Percentiles rank a stretch among this genome's conserved stretches.
These are phyloP conservation scores for Taenaris catops DNA, from an alignment of 2,888 invertebrate species.

Conservation along the genomic window DNA sequence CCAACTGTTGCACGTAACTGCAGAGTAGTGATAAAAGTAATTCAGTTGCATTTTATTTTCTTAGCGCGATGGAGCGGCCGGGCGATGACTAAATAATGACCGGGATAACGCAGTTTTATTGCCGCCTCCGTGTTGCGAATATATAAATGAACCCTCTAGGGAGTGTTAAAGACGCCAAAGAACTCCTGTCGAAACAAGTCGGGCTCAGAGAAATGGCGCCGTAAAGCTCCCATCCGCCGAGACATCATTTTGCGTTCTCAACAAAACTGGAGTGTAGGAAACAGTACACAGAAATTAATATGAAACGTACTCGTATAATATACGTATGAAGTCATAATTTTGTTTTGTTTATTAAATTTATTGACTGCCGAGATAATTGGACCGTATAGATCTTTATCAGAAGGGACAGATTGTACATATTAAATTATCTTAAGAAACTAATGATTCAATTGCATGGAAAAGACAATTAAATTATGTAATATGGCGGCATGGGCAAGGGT, in stretches of 20 bases:
- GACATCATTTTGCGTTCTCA: constrained; percentile 62
- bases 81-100: constrained; percentile 79
- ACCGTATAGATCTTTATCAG: too few relatives aligned
- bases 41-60: constrained; percentile 70
- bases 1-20: constrained; percentile 22
- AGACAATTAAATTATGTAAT: too few relatives aligned
- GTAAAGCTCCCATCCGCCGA: constrained; percentile 70
- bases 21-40: constrained; percentile 36
- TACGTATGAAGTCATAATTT: not conserved
- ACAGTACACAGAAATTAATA: constrained; percentile 42
- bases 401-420: too few relatives aligned
- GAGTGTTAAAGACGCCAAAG: constrained; percentile 77
- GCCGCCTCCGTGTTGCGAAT: constrained; percentile 75
- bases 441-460: too few relatives aligned
- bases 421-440: too few relatives aligned
- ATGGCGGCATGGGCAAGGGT: too few relatives aligned
- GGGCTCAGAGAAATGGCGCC: constrained; percentile 67
- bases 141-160: constrained; percentile 76
- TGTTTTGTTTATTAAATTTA: too few relatives aligned
- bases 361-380: too few relatives aligned
- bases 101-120: constrained; percentile 78
- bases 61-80: constrained; percentile 44
- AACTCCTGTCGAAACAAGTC: constrained; percentile 73
- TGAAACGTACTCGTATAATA: constrained; percentile 19
- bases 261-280: constrained; percentile 48